A percentile compares a stretch with the other conserved stretches of the same genome.
phyloP scores from a whole-genome alignment of 2,888 invertebrate species.

The Meteorus colon region DNA sequence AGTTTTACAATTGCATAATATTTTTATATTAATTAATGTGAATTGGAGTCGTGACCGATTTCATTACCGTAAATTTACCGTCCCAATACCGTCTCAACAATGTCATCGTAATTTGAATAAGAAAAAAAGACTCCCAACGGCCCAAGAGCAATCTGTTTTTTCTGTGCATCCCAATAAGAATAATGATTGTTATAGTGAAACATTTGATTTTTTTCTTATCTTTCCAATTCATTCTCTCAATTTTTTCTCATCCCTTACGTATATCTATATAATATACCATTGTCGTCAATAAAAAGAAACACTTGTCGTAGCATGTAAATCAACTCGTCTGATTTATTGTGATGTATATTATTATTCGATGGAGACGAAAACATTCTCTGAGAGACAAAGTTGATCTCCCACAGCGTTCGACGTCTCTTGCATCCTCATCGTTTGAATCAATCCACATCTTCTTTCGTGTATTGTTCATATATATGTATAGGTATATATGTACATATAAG shows the following conservation, averaged over 20 bases:
- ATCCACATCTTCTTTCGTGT: constrained; percentile 31
- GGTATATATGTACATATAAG: constrained; percentile 20
- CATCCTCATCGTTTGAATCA: constrained; percentile 25
- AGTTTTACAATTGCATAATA: too few relatives aligned
- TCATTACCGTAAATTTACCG: too few relatives aligned
- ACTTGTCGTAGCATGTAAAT: constrained; percentile 41
- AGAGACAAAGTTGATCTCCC: constrained; percentile 38
- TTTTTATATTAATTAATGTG: too few relatives aligned
- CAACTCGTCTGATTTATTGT: constrained; percentile 38
- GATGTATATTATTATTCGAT: constrained; percentile 36
- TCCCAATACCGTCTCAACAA: too few relatives aligned
- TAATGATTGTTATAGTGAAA: too few relatives aligned
- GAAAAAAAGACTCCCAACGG: too few relatives aligned
- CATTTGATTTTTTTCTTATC: not conserved
- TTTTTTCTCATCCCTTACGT: not conserved
- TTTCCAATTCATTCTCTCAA: not conserved
- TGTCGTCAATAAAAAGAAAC: constrained; percentile 38
- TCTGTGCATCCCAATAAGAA: too few relatives aligned
- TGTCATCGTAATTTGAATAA: too few relatives aligned
- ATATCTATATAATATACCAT: constrained; percentile 11
- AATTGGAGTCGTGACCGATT: too few relatives aligned
- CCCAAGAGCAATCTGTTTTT: too few relatives aligned
- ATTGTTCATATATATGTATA: not conserved
- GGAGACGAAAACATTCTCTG: constrained; percentile 28
- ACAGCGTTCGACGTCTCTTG: constrained; percentile 40